Evolutionary conservation across 2,888 invertebrate genomes (phyloP).

Genomic region (Patella ulyssiponensis): DNA sequence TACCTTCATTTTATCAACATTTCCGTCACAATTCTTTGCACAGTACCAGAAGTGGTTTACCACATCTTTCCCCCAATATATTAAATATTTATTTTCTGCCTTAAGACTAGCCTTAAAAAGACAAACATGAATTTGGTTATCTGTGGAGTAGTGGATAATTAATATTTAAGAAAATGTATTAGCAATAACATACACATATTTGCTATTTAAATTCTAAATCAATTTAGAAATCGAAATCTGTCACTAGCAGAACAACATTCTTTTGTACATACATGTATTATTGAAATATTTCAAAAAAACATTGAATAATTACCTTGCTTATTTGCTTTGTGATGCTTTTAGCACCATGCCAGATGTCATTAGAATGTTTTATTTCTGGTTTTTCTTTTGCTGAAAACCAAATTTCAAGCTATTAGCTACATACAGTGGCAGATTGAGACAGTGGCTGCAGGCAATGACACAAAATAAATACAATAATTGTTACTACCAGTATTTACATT

Average conservation of each 20-base stretch:
- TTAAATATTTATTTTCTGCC: neutral
- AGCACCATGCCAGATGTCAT: constrained; percentile 3
- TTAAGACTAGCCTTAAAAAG: neutral
- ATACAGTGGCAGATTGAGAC: no score
- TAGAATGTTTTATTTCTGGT: neutral
- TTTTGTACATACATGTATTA: no score
- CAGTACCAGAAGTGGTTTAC: neutral
- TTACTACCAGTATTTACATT: no score
- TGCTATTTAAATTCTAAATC: no score
- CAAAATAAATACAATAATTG: no score
- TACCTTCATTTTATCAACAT: neutral
- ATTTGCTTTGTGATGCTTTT: neutral
- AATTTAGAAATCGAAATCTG: no score
- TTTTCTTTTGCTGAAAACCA: neutral
- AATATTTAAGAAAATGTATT: no score
- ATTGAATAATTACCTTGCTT: neutral
- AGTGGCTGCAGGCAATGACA: no score
- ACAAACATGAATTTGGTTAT: neutral
- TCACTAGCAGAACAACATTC: no score
- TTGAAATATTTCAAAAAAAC: no score
- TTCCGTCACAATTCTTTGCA: neutral
- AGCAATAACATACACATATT: no score
- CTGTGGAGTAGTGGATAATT: no score
- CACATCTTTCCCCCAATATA: neutral
- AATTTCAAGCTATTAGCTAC: neutral